A percentile compares a stretch with the other conserved stretches of the same genome.
Conservation (phyloP, 2,888 invertebrate genomes). For the Ommatoiulus sabulosus region DNA sequence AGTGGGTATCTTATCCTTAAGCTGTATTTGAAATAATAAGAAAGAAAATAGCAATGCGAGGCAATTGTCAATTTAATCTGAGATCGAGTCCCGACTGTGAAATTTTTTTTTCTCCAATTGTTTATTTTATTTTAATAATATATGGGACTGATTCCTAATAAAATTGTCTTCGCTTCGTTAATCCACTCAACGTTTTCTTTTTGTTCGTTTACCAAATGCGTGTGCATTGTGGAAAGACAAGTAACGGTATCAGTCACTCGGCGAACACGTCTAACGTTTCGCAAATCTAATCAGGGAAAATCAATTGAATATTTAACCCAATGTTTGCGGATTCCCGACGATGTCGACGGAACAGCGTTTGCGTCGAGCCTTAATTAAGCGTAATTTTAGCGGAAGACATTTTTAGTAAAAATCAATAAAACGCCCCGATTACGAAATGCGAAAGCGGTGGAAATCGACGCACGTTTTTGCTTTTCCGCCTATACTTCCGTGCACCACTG, state of each 20-base stretch:
- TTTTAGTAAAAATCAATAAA: background rate
- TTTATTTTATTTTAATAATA: background rate
- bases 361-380: conserved; percentile 27
- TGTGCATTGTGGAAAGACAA: background rate
- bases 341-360: background rate
- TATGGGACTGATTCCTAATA: background rate
- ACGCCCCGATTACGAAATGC: background rate
- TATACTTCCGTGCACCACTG: too few species aligned
- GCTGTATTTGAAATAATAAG: too few species aligned
- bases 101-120: background rate
- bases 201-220: background rate
- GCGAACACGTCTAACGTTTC: background rate
- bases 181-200: background rate
- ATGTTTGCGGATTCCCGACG: background rate
- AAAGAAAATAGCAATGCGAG: background rate
- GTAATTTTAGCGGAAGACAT: background rate
- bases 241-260: background rate
- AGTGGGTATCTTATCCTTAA: too few species aligned
- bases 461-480: too few species aligned
- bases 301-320: background rate
- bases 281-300: background rate
- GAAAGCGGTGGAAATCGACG: background rate
- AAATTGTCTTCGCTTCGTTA: background rate
- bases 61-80: too few species aligned
- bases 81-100: background rate